These are phyloP conservation scores for Lampropteryx suffumata DNA, from an alignment of 2,888 invertebrate species.

Conservation along the genomic window DNA sequence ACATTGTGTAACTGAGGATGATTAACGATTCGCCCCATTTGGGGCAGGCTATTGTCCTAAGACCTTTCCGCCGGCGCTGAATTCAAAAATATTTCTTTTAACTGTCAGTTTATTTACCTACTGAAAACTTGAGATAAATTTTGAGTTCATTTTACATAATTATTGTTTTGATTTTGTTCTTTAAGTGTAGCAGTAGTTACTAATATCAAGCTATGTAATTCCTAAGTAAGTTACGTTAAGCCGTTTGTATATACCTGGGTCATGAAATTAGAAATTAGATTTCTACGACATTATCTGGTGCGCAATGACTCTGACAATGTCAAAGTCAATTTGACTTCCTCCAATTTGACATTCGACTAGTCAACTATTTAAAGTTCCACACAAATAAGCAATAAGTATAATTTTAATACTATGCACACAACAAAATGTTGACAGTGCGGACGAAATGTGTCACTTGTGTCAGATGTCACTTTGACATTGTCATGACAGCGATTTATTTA, in stretches of 20 bases:
- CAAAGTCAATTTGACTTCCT: slow-evolving; percentile 15
- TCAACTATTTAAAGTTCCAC: slow-evolving; percentile 8
- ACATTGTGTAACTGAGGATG: slow-evolving; percentile 15
- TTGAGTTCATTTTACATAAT: slow-evolving; percentile 9
- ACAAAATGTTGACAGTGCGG: slow-evolving; percentile 10
- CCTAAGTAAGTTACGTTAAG: slow-evolving; percentile 21
- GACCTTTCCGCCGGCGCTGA: too few species aligned
- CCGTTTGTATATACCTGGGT: slow-evolving; percentile 33
- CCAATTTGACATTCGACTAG: slow-evolving; percentile 19
- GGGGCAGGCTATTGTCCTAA: too few species aligned
- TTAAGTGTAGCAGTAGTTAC: slow-evolving; percentile 33
- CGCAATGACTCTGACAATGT: slow-evolving; percentile 24
- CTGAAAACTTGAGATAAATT: slow-evolving; percentile 19
- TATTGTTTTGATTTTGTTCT: slow-evolving; percentile 24
- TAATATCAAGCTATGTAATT: slow-evolving; percentile 23
- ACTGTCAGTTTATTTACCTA: slow-evolving; percentile 26
- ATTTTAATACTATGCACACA: slow-evolving; percentile 13
- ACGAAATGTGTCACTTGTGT: slow-evolving; percentile 1
- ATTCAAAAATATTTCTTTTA: slow-evolving; percentile 15
- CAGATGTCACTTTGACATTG: slow-evolving; percentile 26
- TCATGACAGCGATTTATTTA: slow-evolving; percentile 15
- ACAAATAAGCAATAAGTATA: slow-evolving; percentile 1
- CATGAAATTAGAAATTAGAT: slow-evolving; percentile 26
- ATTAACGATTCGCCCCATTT: too few species aligned
- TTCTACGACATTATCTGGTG: slow-evolving; percentile 25